A percentile compares a stretch with the other conserved stretches of the same genome.
phyloP scores from a whole-genome alignment of 2,888 invertebrate genomes.

The Euzetes globulus region DNA sequence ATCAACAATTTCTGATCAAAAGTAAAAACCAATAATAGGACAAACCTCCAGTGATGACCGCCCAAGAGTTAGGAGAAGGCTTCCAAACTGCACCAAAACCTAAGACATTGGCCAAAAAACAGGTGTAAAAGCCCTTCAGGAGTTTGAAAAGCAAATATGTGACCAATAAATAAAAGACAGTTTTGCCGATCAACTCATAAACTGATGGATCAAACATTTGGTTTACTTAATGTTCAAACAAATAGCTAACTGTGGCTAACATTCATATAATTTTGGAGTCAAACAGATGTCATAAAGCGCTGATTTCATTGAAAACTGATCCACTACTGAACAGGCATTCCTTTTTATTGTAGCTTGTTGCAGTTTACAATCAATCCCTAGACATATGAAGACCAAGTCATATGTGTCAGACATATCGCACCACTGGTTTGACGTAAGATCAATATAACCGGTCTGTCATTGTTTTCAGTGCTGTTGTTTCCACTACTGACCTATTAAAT shows the following conservation, averaged over 20 bases:
- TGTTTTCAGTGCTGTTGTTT: no score
- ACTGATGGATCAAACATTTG: background rate
- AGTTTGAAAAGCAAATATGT: conserved; percentile 22
- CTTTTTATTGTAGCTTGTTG: no score
- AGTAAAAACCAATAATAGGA: no score
- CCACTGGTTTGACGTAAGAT: no score
- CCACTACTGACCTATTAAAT: background rate
- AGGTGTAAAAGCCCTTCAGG: background rate
- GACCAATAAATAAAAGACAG: background rate
- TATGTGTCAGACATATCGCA: no score
- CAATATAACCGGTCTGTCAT: no score
- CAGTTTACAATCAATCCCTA: no score
- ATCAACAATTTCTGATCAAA: background rate
- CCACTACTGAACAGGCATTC: no score
- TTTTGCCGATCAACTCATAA: conserved; percentile 11
- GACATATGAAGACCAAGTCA: no score
- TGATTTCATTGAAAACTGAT: no score
- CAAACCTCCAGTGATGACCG: conserved; percentile 63
- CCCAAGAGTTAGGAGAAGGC: conserved; percentile 24
- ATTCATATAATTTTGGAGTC: background rate
- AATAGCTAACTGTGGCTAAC: background rate
- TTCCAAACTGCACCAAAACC: conserved; percentile 17
- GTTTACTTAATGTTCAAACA: background rate
- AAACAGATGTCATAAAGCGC: no score
- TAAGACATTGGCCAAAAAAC: conserved; percentile 13